Conservation (phyloP, 1,140 invertebrate species). For the Micrasema minimum region DNA sequence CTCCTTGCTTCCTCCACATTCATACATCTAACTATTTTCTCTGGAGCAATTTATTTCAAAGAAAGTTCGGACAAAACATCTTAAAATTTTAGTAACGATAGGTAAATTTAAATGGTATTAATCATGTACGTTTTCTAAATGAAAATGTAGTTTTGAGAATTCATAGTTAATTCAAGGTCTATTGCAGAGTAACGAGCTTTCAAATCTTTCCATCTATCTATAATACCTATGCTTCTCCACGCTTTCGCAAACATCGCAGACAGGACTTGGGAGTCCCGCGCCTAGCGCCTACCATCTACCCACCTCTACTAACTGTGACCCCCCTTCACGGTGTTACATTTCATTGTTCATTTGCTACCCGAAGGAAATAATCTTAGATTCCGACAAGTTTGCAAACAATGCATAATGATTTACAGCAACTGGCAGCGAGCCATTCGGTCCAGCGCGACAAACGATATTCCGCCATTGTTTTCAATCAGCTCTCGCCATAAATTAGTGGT, state of each 20-base stretch:
- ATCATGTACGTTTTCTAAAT: no score
- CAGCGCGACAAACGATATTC: slow-evolving; percentile 43
- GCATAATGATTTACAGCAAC: slow-evolving; percentile 46
- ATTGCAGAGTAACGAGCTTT: no score
- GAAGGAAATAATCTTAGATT: slow-evolving; percentile 43
- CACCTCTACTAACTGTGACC: slow-evolving; percentile 9
- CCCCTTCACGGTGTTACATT: slow-evolving; percentile 35
- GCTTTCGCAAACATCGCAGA: no score
- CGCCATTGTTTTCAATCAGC: slow-evolving; percentile 46
- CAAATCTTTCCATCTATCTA: no score
- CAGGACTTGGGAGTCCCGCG: slow-evolving; percentile 18
- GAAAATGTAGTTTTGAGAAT: no score
- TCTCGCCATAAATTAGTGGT: slow-evolving; percentile 40
- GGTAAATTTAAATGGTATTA: no score
- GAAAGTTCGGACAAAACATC: no score
- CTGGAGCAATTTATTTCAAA: no score
- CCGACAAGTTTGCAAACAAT: slow-evolving; percentile 53
- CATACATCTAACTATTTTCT: not conserved
- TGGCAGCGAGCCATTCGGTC: slow-evolving; percentile 17
- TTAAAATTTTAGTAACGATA: no score
- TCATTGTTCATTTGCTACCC: slow-evolving; percentile 50
- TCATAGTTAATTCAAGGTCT: no score
- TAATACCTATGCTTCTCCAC: no score
- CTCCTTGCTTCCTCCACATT: not conserved
- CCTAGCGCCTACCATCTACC: no score